These are phyloP conservation scores for Rhinichthys osculus DNA, from an alignment of 2,797 vertebrate genomes.

Conservation along the genomic window DNA sequence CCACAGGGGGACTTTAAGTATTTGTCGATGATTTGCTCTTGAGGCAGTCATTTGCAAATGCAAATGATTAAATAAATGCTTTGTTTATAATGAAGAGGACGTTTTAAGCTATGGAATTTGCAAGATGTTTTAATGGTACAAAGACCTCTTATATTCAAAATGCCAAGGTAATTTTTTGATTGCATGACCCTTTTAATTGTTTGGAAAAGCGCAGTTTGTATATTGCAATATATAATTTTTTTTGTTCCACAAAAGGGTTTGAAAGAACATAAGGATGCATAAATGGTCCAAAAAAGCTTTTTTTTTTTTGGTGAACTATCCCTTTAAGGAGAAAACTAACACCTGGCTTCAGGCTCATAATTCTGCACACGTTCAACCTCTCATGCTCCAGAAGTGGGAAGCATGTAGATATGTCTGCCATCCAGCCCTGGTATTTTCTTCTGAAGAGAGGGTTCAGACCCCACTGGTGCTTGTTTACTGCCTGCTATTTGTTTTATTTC, in stretches of 20 bases:
- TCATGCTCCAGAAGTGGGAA: background rate
- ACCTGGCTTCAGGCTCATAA: constrained; percentile 7
- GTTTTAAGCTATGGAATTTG: background rate
- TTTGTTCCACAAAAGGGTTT: background rate
- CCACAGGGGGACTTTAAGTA: too few species aligned
- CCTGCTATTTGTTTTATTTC: background rate
- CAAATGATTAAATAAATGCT: too few species aligned
- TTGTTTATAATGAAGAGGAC: background rate
- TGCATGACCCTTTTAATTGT: background rate
- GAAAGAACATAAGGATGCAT: background rate
- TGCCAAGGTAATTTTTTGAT: background rate
- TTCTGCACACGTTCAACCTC: constrained; percentile 8
- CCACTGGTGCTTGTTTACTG: background rate
- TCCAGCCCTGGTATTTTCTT: background rate
- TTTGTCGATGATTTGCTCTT: too few species aligned
- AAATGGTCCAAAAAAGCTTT: background rate
- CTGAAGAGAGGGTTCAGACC: background rate
- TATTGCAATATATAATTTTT: background rate
- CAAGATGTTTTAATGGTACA: background rate
- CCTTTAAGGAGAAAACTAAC: background rate
- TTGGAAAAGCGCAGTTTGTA: background rate
- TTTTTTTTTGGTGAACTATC: background rate
- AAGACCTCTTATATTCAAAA: background rate
- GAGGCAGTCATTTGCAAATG: too few species aligned
- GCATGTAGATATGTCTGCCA: background rate